Evolutionary conservation across 2,797 vertebrate genomes (phyloP), one percentile per base, ranked within the genome.

Genomic region (Sebastes minor): DNA sequence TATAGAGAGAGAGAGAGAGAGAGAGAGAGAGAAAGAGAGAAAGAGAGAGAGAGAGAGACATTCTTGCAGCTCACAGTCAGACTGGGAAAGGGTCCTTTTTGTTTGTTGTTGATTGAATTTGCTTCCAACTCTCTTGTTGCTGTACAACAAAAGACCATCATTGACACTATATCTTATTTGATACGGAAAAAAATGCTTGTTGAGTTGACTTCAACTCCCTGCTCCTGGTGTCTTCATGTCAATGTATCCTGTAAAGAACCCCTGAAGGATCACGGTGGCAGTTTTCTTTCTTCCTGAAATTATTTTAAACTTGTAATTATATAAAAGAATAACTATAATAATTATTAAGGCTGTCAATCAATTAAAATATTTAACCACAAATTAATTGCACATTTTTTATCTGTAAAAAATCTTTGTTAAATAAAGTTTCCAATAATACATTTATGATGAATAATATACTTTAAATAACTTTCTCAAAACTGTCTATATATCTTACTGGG

Each of bases 21-120:
- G 10, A 33, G 33, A 33, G 10, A 33, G 33, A 33, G 33, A 35
- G 33, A 35, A 4, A 12, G 11, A 35, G 35, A 35, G 35, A 35
- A 11, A 35, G 4, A 35, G 0, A 30, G 13, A 67, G 18, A 66
- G 60, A 63, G 35, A 76, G 16, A 67, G 6, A 55, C 16, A 33
- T n/a, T 49, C 3, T 25, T 9, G 16, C 28, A 57, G 28, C 67
- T 52, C 63, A 57, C 25, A 0, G 61, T 69, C 22, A 65, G 38
- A 32, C 49, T 49, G n/a, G 20, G 8, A 73, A 35, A 16, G 28
- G 18, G 35, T 49, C 9, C 61, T 69, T 75, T 53, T 82, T 72
- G 20, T 76, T 74, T 61, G 12, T 32, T 57, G 60, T 12, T 33
- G 60, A 33, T 27, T 77, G 71, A 3, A 71, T 84, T 72, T 53